Conservation (phyloP, 2,888 invertebrate species). For the Syritta pipiens region DNA sequence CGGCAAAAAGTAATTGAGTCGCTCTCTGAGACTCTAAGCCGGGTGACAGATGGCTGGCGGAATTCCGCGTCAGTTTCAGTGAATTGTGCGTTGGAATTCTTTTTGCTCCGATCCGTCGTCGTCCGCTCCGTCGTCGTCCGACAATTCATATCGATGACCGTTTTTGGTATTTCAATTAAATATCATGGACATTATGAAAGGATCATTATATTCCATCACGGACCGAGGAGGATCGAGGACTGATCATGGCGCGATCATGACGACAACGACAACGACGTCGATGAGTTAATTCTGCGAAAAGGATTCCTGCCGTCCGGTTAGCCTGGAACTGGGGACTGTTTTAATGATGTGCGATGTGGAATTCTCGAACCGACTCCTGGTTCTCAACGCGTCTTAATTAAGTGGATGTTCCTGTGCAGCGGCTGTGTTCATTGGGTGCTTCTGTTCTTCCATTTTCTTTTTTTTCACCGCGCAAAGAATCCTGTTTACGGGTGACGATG, state of each 20-base stretch:
- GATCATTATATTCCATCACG: constrained; percentile 68
- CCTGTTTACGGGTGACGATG: constrained; percentile 63
- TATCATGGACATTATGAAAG: constrained; percentile 70
- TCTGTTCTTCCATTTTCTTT: background rate
- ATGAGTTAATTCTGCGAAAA: constrained; percentile 60
- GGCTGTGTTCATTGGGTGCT: background rate
- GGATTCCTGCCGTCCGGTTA: too few relatives aligned
- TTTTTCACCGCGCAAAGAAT: constrained; percentile 40
- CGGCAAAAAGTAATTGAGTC: constrained; percentile 67
- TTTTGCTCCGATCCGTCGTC: constrained; percentile 25
- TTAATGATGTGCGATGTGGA: constrained; percentile 69
- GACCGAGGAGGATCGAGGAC: constrained; percentile 4
- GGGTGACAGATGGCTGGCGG: constrained; percentile 61
- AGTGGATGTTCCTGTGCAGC: constrained; percentile 46
- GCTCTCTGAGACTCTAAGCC: constrained; percentile 53
- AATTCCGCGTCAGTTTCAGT: constrained; percentile 53
- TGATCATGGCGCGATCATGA: constrained; percentile 57
- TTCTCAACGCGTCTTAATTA: constrained; percentile 57
- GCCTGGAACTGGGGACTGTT: constrained; percentile 9
- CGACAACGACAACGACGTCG: background rate
- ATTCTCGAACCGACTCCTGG: constrained; percentile 52
- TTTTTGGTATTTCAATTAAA: constrained; percentile 70
- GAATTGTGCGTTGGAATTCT: constrained; percentile 45
- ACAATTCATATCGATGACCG: constrained; percentile 70
- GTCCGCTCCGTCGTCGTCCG: constrained; percentile 33